Base-by-base conservation (phyloP, 1,140 invertebrate genomes). In the Paracyclopina nana region DNA sequence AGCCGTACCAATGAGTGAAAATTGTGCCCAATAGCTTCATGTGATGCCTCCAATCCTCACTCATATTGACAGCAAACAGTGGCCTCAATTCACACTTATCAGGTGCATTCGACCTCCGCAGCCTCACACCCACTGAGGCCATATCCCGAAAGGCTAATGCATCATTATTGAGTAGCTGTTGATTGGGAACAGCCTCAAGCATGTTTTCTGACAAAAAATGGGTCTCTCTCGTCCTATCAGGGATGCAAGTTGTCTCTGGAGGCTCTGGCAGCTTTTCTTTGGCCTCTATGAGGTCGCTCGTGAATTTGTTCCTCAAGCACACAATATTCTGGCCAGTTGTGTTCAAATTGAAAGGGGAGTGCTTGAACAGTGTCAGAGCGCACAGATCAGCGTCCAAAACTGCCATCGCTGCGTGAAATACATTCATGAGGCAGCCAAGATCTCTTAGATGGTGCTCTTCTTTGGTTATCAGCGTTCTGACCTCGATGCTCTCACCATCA, bases 31-130 rank as follows among this genome's bases (percentile, higher is more conserved):
- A 38, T 5, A 16, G 20, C 2, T 20, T n/a, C 2, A 20, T 38
- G 20, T 38, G 14, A 9, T 16, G 20, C 34, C 34, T n/a, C 34
- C 34, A 38, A 38, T n/a, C n/a, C n/a, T 38, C 20, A 20, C n/a
- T 38, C 34, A 38, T 38, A 20, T 38, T 38, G 5, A 38, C 34
- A 5, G 34, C 20, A 20, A 38, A 38, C 14, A 38, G 34, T 16
- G 34, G 34, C 20, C 14, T 38, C n/a, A 38, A 16, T 38, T 38
- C 34, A 38, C n/a, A 38, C n/a, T 38, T 38, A 20, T 38, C 34
- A 38, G 20, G 20, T 4, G n/a, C n/a, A n/a, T n/a, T n/a, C n/a
- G n/a, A n/a, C n/a, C n/a, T n/a, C n/a, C 20, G 34, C 14, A n/a
- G 20, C 8, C 20, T n/a, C 14, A 38, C n/a, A 20, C 34, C 34